Percentiles rank a stretch among this genome's conserved stretches.
These are phyloP conservation scores for Pedionomus torquatus DNA, from an alignment of 2,113 vertebrate genomes.

Conservation along the genomic window DNA sequence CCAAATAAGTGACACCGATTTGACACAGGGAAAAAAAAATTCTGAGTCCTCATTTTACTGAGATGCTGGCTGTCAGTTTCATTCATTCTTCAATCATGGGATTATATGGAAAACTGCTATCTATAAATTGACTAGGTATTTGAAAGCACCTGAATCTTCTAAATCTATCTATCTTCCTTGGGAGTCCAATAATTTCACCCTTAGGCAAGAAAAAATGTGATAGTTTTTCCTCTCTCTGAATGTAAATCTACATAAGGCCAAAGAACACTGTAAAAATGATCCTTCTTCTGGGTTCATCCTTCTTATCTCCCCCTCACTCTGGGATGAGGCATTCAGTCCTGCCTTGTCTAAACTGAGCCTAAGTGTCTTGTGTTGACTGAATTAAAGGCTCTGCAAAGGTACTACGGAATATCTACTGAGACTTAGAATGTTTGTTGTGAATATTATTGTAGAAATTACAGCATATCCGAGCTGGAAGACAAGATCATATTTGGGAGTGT, in stretches of 20 bases:
- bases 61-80: not conserved
- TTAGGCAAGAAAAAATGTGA: not conserved
- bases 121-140: conserved; percentile 31
- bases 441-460: not conserved
- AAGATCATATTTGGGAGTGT: not conserved
- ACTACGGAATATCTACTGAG: not conserved
- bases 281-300: not conserved
- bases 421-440: not conserved
- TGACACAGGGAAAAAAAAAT: not conserved
- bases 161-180: not conserved
- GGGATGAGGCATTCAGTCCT: not conserved
- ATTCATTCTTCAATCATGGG: conserved; percentile 10
- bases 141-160: conserved; percentile 22
- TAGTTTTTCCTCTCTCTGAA: not conserved
- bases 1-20: not conserved
- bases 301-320: not conserved
- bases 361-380: not conserved
- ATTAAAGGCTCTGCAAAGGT: not conserved
- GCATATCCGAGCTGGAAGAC: not conserved
- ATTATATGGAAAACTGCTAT: conserved; percentile 24
- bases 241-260: conserved; percentile 20
- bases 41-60: not conserved
- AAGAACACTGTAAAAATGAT: not conserved
- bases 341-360: not conserved
- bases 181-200: conserved; percentile 30